These are phyloP conservation scores for Solea solea DNA, from an alignment of 2,113 vertebrate species.

Conservation along the genomic window DNA sequence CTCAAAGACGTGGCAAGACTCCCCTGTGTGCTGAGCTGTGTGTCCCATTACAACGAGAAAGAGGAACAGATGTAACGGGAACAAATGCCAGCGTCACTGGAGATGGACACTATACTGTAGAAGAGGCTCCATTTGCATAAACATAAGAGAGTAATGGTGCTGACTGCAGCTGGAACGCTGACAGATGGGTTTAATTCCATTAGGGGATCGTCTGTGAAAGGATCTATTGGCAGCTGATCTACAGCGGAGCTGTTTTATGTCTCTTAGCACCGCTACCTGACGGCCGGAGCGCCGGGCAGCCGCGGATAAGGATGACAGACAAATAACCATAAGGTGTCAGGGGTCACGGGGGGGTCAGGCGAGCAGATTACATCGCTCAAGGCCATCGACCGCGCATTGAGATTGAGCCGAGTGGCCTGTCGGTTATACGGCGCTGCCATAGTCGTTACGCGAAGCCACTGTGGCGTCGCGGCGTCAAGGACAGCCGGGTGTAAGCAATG, in stretches of 20 bases:
- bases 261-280: neutral
- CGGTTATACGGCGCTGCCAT: conserved; percentile 36
- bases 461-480: conserved; percentile 36
- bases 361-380: conserved; percentile 53
- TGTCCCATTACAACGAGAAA: no score
- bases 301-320: conserved; percentile 21
- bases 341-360: conserved; percentile 33
- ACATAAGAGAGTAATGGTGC: conserved; percentile 42
- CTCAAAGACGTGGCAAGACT: no score
- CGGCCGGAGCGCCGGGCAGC: conserved; percentile 1
- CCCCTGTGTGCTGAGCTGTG: no score
- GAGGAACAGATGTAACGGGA: no score
- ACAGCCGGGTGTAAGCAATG: conserved; percentile 29
- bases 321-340: conserved; percentile 28
- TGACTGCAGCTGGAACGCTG: conserved; percentile 63
- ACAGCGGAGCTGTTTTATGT: conserved; percentile 16
- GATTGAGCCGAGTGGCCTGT: conserved; percentile 41
- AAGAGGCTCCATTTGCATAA: conserved; percentile 55
- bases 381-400: conserved; percentile 39
- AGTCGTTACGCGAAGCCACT: conserved; percentile 51
- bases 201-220: conserved; percentile 54
- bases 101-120: conserved; percentile 28
- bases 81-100: neutral
- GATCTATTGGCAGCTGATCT: conserved; percentile 40
- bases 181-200: conserved; percentile 68